Conservation (phyloP, 2,113 vertebrate species). For the Nettapus auritus region DNA sequence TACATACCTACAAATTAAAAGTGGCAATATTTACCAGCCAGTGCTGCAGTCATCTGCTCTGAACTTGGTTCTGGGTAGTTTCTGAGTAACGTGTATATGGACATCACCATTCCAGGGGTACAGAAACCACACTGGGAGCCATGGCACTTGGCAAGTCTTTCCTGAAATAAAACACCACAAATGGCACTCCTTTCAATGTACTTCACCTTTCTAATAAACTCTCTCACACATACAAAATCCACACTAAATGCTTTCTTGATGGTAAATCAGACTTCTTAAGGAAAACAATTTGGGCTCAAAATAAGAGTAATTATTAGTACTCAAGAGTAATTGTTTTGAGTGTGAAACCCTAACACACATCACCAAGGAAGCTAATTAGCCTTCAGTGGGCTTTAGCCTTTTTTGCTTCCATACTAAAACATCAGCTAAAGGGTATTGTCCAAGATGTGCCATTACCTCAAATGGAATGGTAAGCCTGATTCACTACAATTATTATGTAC, state of each 20-base stretch:
- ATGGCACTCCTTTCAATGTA: not conserved
- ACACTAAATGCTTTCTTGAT: not conserved
- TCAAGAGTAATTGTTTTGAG: not conserved
- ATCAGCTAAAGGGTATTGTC: not conserved
- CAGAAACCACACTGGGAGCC: slow-evolving; percentile 92
- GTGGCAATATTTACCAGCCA: slow-evolving; percentile 74
- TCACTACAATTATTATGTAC: not conserved
- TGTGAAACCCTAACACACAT: not conserved
- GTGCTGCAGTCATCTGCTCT: slow-evolving; percentile 79
- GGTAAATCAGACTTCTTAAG: not conserved
- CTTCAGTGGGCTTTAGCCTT: not conserved
- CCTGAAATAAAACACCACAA: slow-evolving; percentile 67
- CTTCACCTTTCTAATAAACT: not conserved
- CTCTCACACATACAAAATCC: not conserved
- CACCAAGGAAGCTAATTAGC: not conserved
- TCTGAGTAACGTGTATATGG: slow-evolving; percentile 85
- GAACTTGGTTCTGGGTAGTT: slow-evolving; percentile 80
- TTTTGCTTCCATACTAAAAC: not conserved
- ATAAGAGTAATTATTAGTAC: not conserved
- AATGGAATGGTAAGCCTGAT: not conserved
- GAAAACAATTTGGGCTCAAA: not conserved
- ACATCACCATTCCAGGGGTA: slow-evolving; percentile 90
- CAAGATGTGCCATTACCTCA: not conserved
- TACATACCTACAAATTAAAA: not conserved
- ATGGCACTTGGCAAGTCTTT: slow-evolving; percentile 87